phyloP scores from a whole-genome alignment of 2,888 invertebrate species.

The Melieria crassipennis region DNA sequence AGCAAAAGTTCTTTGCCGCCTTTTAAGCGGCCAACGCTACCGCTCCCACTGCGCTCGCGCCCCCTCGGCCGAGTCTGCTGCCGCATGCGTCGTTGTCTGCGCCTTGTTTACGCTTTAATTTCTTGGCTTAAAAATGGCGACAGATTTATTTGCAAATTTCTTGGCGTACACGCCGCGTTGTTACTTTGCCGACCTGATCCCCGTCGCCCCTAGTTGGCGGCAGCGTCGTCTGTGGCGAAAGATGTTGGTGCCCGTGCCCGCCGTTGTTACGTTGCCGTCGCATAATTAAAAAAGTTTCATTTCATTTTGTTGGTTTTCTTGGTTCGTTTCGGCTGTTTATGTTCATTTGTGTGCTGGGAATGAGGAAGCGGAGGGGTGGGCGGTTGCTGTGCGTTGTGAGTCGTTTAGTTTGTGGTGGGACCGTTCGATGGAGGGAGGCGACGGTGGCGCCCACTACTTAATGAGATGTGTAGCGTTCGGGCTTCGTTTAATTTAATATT shows the following conservation, averaged over 20 bases:
- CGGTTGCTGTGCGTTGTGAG: conserved; percentile 39
- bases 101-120: conserved; percentile 44
- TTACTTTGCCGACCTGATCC: neutral
- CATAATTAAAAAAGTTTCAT: conserved; percentile 65
- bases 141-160: conserved; percentile 60
- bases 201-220: too few species aligned
- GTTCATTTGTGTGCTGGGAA: conserved; percentile 55
- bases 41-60: neutral
- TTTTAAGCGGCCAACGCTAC: conserved; percentile 27
- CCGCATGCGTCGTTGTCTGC: conserved; percentile 21
- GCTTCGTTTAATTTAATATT: conserved; percentile 64
- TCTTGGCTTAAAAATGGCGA: conserved; percentile 51
- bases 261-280: conserved; percentile 44
- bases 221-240: neutral
- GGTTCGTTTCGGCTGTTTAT: conserved; percentile 60
- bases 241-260: neutral
- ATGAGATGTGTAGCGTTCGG: conserved; percentile 41
- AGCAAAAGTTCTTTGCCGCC: conserved; percentile 59
- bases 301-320: conserved; percentile 64
- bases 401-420: conserved; percentile 8
- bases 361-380: conserved; percentile 38
- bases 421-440: neutral
- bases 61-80: conserved; percentile 5
- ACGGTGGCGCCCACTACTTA: too few species aligned
- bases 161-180: conserved; percentile 19